phyloP scores from a whole-genome alignment of 1,140 invertebrate species.

The Aphaenogaster floridana region DNA sequence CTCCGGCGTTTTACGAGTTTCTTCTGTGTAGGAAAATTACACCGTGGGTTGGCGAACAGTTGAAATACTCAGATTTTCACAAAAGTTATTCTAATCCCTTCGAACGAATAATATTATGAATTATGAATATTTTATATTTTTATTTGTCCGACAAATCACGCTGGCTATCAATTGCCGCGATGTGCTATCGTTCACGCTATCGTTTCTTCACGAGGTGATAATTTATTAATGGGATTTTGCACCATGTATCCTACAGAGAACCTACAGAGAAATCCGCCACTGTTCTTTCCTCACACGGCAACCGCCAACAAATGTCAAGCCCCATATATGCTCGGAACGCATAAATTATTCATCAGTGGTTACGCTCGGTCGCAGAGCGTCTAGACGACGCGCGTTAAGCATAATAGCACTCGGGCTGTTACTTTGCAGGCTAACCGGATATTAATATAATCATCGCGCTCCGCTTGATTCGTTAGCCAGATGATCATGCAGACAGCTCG shows the following conservation, averaged over 20 bases:
- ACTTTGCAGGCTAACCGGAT: conserved; percentile 64
- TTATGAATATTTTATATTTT: neutral
- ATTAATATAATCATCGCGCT: conserved; percentile 61
- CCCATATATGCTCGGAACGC: conserved; percentile 40
- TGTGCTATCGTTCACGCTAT: neutral
- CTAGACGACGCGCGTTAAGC: conserved; percentile 69
- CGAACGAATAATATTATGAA: no score
- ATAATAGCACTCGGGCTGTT: conserved; percentile 60
- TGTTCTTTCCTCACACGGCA: neutral
- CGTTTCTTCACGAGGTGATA: conserved; percentile 13
- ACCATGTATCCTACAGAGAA: neutral
- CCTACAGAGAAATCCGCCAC: neutral
- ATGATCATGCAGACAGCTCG: neutral
- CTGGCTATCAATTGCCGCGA: neutral
- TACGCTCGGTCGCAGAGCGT: conserved; percentile 58
- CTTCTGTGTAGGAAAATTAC: neutral
- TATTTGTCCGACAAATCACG: neutral
- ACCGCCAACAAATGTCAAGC: conserved; percentile 29
- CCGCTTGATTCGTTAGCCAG: conserved; percentile 48
- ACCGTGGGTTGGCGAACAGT: neutral
- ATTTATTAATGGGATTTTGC: conserved; percentile 4
- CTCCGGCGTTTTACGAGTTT: neutral
- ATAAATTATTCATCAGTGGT: conserved; percentile 74
- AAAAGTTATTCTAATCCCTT: neutral
- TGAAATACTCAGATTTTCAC: neutral